A percentile compares a stretch with the other conserved stretches of the same genome.
Evolutionary conservation across 2,888 invertebrate genomes (phyloP).

Genomic region (Exocentrus adspersus): DNA sequence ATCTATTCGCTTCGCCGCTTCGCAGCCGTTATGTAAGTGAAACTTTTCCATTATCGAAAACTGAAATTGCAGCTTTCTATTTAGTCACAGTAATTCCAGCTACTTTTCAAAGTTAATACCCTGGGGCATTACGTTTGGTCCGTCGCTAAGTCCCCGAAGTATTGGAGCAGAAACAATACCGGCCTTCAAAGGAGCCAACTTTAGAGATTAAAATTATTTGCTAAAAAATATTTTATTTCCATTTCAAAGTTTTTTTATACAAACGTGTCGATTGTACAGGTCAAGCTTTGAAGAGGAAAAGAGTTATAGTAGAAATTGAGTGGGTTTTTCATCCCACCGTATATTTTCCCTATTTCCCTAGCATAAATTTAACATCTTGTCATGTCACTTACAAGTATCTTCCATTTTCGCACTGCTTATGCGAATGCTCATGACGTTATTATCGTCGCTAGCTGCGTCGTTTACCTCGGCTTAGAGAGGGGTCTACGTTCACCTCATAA

Average conservation of each 20-base stretch:
- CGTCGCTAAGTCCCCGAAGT: background rate
- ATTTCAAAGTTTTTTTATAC: too few species aligned
- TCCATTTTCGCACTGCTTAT: background rate
- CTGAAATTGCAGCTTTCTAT: background rate
- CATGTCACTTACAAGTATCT: background rate
- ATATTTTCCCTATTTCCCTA: too few species aligned
- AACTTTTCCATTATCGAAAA: background rate
- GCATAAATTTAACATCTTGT: too few species aligned
- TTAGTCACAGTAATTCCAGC: background rate
- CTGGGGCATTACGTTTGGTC: background rate
- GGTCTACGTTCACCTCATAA: slow-evolving; percentile 6
- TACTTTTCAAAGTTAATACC: slow-evolving; percentile 1
- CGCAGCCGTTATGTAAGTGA: background rate
- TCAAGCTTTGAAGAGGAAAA: too few species aligned
- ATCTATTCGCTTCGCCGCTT: background rate
- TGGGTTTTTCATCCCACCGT: too few species aligned
- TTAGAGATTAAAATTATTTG: background rate
- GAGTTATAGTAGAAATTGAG: too few species aligned
- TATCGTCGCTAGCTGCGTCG: background rate
- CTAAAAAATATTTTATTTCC: background rate
- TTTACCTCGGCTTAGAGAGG: slow-evolving; percentile 4
- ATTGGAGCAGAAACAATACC: background rate
- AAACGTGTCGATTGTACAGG: too few species aligned
- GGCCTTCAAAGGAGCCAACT: background rate
- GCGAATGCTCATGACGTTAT: slow-evolving; percentile 5